Percentiles rank a stretch among this genome's conserved stretches.
phyloP scores from a whole-genome alignment of 2,113 vertebrate species.

The Cyphomyrus discorhynchus region DNA sequence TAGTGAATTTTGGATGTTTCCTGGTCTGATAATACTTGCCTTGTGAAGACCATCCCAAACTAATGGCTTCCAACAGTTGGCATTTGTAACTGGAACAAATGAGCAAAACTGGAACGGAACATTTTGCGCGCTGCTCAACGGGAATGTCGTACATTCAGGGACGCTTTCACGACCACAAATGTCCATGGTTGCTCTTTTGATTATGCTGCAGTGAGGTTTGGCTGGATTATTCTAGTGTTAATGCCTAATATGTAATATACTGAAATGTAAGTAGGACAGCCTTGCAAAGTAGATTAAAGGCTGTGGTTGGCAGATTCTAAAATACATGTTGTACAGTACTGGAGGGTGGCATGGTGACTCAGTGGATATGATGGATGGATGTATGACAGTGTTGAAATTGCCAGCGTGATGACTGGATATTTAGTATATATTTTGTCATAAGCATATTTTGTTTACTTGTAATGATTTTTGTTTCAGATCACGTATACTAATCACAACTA shows the following conservation, averaged over 20 bases:
- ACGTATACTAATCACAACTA: conserved; percentile 41
- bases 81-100: conserved; percentile 43
- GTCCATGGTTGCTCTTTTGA: background rate
- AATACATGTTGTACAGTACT: background rate
- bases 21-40: conserved; percentile 30
- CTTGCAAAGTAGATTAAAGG: background rate
- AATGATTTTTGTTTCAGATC: conserved; percentile 39
- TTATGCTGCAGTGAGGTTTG: background rate
- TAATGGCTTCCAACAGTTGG: conserved; percentile 29
- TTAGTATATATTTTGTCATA: background rate
- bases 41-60: conserved; percentile 27
- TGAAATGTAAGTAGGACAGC: background rate
- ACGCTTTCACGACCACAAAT: conserved; percentile 26
- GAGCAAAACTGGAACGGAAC: conserved; percentile 29
- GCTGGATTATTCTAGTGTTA: background rate
- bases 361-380: background rate
- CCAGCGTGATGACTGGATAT: background rate
- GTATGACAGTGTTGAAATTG: background rate
- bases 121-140: conserved; percentile 12
- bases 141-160: conserved; percentile 17
- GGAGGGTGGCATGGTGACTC: background rate
- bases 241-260: conserved; percentile 16
- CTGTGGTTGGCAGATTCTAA: background rate
- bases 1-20: conserved; percentile 26
- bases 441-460: background rate